A percentile compares a stretch with the other conserved stretches of the same genome.
Evolutionary conservation across 2,888 invertebrate genomes (phyloP).

Genomic region (Callosobruchus maculatus): DNA sequence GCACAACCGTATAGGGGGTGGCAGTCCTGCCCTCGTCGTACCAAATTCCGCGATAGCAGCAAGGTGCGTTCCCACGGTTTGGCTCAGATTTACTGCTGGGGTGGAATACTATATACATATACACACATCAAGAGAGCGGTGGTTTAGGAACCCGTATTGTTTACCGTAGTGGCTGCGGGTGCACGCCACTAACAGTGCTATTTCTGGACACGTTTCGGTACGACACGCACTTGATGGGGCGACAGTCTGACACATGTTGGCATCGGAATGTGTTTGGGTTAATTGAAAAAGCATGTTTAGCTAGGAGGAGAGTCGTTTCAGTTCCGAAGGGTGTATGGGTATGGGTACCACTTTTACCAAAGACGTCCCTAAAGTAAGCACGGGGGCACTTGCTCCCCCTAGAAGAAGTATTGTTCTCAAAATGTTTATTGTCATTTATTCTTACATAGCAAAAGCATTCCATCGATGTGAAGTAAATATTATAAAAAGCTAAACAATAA

Average conservation of each 20-base stretch:
- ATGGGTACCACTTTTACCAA: neutral
- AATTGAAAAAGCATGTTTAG: neutral
- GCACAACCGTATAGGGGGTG: neutral
- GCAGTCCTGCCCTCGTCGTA: neutral
- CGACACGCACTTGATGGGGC: neutral
- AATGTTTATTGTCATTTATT: too few species aligned
- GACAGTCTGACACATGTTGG: neutral
- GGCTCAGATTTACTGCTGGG: conserved; percentile 15
- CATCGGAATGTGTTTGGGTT: neutral
- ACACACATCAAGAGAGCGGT: conserved; percentile 13
- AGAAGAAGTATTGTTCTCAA: too few species aligned
- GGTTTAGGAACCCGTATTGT: conserved; percentile 18
- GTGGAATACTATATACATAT: conserved; percentile 1
- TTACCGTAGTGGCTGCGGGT: conserved; percentile 5
- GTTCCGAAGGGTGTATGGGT: neutral
- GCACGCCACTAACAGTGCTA: neutral
- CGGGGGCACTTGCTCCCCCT: too few species aligned
- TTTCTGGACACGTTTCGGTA: neutral
- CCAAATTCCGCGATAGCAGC: conserved; percentile 11
- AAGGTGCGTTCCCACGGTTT: conserved; percentile 23
- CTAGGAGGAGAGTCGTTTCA: neutral
- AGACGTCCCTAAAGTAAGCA: neutral
- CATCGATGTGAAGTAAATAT: too few species aligned
- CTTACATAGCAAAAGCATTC: too few species aligned
- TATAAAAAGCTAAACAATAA: too few species aligned